These are phyloP conservation scores for Leptopilina myrica DNA, from an alignment of 2,888 invertebrate species.

Conservation along the genomic window DNA sequence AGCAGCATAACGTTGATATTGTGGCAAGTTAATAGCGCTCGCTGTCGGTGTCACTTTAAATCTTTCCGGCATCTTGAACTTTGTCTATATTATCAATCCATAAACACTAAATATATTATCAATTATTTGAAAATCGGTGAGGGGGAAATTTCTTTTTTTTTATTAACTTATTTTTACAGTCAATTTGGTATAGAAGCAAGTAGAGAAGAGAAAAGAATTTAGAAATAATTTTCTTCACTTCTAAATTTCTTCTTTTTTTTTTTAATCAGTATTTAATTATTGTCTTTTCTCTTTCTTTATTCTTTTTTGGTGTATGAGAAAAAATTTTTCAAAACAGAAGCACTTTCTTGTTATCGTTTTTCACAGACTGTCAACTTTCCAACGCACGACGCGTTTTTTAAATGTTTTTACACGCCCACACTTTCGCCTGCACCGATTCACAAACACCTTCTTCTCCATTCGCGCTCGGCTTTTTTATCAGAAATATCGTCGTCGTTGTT, in stretches of 20 bases:
- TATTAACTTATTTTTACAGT: too few species aligned
- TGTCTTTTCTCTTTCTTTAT: neutral
- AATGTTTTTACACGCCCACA: constrained; percentile 37
- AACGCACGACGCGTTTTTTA: constrained; percentile 33
- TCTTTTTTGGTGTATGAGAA: neutral
- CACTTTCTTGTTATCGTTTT: constrained; percentile 15
- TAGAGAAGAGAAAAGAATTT: too few species aligned
- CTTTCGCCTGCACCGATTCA: constrained; percentile 62
- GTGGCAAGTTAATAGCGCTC: constrained; percentile 52
- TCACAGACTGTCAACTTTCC: constrained; percentile 30
- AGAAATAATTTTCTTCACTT: too few species aligned
- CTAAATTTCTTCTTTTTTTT: too few species aligned
- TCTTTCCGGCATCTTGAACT: constrained; percentile 64
- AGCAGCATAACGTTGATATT: constrained; percentile 58
- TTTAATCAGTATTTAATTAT: too few species aligned
- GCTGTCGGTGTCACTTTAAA: constrained; percentile 71
- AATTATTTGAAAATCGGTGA: too few species aligned
- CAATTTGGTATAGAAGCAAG: too few species aligned
- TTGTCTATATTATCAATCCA: neutral
- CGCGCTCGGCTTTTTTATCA: constrained; percentile 52
- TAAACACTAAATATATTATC: neutral
- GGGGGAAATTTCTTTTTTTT: too few species aligned
- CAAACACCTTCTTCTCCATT: constrained; percentile 67
- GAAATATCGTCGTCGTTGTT: neutral
- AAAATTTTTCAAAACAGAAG: neutral